Conservation (phyloP, 2,797 vertebrate species). For the Coracias cyanogaster region DNA sequence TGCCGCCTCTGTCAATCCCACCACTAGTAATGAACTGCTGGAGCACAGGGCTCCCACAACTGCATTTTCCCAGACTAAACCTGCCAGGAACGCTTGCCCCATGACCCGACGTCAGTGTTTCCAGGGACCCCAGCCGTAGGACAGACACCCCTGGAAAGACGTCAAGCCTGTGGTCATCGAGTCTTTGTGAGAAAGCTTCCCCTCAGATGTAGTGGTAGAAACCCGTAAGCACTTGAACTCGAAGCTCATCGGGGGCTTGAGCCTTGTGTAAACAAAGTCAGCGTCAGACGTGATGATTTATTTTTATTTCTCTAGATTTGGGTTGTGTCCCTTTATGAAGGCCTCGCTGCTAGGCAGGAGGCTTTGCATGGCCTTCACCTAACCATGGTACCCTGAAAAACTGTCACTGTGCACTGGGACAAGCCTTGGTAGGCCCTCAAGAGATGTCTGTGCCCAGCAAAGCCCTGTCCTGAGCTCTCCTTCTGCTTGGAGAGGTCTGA, state of each 20-base stretch:
- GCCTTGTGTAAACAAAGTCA: slow-evolving; percentile 41
- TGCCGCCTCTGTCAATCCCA: slow-evolving; percentile 46
- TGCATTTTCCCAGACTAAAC: slow-evolving; percentile 63
- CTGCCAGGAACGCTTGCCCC: slow-evolving; percentile 64
- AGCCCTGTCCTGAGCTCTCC: not conserved
- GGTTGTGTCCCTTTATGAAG: slow-evolving; percentile 31
- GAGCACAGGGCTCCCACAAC: slow-evolving; percentile 49
- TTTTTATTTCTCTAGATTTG: slow-evolving; percentile 60
- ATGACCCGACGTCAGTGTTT: not conserved
- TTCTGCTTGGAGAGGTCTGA: not conserved
- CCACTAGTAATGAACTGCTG: slow-evolving; percentile 39
- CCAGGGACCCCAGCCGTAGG: slow-evolving; percentile 32
- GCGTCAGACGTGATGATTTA: not conserved
- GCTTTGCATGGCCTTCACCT: not conserved
- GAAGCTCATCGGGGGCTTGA: not conserved
- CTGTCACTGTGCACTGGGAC: not conserved
- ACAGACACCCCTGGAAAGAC: slow-evolving; percentile 51
- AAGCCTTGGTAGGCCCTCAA: not conserved
- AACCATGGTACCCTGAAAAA: not conserved
- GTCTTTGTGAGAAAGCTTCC: slow-evolving; percentile 64
- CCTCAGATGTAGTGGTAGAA: slow-evolving; percentile 21
- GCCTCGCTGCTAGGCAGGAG: not conserved
- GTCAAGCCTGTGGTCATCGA: slow-evolving; percentile 49
- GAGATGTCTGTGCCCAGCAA: not conserved
- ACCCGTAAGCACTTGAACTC: not conserved